These are phyloP conservation scores for Nannospalax galili DNA, from an alignment of 2,113 vertebrate species.

Conservation along the genomic window DNA sequence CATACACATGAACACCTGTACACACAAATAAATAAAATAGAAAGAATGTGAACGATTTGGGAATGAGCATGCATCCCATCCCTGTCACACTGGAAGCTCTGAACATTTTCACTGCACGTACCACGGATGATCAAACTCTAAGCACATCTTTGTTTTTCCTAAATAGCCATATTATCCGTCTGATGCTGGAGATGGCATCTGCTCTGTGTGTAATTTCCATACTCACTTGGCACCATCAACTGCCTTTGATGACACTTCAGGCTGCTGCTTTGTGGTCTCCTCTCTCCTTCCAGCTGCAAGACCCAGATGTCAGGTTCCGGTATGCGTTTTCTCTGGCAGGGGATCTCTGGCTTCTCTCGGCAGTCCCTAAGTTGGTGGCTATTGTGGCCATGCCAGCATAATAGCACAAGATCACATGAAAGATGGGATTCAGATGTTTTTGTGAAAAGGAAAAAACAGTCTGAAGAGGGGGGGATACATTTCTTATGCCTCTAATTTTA, in stretches of 20 bases:
- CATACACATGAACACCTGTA: neutral
- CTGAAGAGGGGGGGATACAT: constrained; percentile 61
- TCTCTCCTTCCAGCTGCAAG: constrained; percentile 87
- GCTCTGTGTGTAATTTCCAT: constrained; percentile 87
- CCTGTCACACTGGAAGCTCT: constrained; percentile 51
- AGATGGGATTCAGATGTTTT: constrained; percentile 70
- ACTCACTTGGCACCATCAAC: constrained; percentile 86
- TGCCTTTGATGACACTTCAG: constrained; percentile 86
- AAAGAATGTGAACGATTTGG: neutral
- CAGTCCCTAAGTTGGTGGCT: constrained; percentile 80
- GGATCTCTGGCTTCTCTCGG: constrained; percentile 79
- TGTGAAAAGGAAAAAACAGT: constrained; percentile 64
- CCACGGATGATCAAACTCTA: constrained; percentile 83
- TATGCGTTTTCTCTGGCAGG: constrained; percentile 80
- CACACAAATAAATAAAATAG: neutral
- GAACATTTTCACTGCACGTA: constrained; percentile 75
- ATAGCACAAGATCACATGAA: constrained; percentile 68
- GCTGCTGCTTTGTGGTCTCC: constrained; percentile 84
- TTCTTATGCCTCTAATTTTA: constrained; percentile 77
- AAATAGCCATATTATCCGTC: constrained; percentile 85
- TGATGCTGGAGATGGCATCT: constrained; percentile 86
- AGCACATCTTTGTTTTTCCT: constrained; percentile 84
- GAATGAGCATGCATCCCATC: neutral
- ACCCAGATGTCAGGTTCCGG: constrained; percentile 85
- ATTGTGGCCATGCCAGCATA: constrained; percentile 77